These are phyloP conservation scores for Coreoperca whiteheadi DNA, from an alignment of 2,113 vertebrate genomes.

Conservation along the genomic window DNA sequence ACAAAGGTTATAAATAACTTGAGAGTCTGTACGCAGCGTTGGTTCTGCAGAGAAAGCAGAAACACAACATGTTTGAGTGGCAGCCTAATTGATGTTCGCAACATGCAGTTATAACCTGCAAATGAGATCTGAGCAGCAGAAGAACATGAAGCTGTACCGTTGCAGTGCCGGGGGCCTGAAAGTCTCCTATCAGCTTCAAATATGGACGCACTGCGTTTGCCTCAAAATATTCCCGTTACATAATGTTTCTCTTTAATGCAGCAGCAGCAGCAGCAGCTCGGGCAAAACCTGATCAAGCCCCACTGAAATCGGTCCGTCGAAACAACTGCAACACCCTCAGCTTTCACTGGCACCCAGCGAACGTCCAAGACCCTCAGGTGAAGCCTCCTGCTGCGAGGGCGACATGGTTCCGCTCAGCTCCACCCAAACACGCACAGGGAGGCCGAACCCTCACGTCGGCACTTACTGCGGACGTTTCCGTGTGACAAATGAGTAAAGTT, in stretches of 20 bases:
- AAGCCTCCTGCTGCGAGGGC: conserved; percentile 10
- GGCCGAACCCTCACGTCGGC: not conserved
- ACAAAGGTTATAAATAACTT: not conserved
- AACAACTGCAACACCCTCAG: conserved; percentile 29
- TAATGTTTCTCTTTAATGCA: too few species aligned
- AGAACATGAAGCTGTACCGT: not conserved
- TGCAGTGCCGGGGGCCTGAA: not conserved
- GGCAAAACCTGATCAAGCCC: not conserved
- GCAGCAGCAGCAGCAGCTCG: not conserved
- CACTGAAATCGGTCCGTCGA: not conserved
- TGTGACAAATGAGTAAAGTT: not conserved
- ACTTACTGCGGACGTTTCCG: not conserved
- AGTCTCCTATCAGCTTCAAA: not conserved
- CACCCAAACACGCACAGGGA: not conserved
- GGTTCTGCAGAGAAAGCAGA: not conserved
- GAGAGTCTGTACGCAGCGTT: not conserved
- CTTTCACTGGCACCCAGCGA: conserved; percentile 1
- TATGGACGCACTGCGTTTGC: not conserved
- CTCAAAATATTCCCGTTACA: not conserved
- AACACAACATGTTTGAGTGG: conserved; percentile 18
- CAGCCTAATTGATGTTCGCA: conserved; percentile 25
- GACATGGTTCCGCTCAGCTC: not conserved
- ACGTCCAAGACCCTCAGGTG: conserved; percentile 34
- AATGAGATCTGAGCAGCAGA: not conserved
- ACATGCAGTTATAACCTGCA: conserved; percentile 18